Base-by-base conservation (phyloP, 2,113 vertebrate species). In the Esox niger region DNA sequence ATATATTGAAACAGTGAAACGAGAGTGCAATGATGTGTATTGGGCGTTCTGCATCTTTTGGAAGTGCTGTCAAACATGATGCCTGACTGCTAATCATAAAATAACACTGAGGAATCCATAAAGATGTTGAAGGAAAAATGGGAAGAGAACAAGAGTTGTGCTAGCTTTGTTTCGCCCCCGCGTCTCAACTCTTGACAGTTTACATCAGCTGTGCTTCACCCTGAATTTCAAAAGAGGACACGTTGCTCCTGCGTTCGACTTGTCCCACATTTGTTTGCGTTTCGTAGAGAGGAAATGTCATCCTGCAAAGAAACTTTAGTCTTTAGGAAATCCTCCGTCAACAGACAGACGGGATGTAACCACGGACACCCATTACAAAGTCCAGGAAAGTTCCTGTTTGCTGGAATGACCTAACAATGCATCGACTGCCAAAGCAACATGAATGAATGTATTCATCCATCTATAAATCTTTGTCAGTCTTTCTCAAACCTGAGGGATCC, bases 71-170 rank as follows among this genome's bases (percentile, higher is more conserved):
- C 83, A 84, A 84, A 80, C 77, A 82, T 80, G 83, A 82, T 77
- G 84, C 83, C 68, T 77, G 75, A 76, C 70, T 59, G 68, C 70
- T 83, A 75, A 85, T 85, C 79, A 85, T 72, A 73, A 73, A 79
- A 79, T 79, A 78, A 83, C 75, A 75, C 62, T 70, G 70, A 61
- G 54, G 79, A 85, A 86, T 56, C 75, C 74, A 82, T 69, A 82
- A 83, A 80, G 60, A 68, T 73, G 73, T 38, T 57, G 70, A 71
- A 74, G 68, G 64, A 77, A 60, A 61, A 30, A 43, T 43, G 72
- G 70, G 73, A 32, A 73, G 13, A 43, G 38, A 43, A 17, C 13
- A 17, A 66, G 70, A 67, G 52, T 66, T 85, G 70, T 61, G 65
- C 57, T 64, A 5, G 46, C 64, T 78, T 74, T 30, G 47, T 70